Evolutionary conservation across 1,140 invertebrate species (phyloP), one percentile per base, ranked within the genome.

Genomic region (Bombyx mandarina): DNA sequence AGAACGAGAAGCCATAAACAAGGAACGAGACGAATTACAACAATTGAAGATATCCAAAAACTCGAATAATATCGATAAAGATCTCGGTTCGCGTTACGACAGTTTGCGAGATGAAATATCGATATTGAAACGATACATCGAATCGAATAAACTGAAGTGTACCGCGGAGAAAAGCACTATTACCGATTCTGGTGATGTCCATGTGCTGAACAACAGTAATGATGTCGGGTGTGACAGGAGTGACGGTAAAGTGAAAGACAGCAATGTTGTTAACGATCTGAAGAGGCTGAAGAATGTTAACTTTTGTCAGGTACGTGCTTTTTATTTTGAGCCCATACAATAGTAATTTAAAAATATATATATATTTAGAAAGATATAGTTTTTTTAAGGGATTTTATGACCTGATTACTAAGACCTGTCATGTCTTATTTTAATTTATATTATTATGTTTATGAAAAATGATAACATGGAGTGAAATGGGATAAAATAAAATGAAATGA

Each of bases 261-360:
- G 62, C 18, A 73, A 79, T 42, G 57, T 82, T 1, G 57, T 84
- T 1, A 84, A 86, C 55, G 79, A 86, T 68, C 72, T 84, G 49
- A 86, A 77, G 60, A 83, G 79, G 59, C 62, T 61, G 60, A 85
- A 85, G 56, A 86, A 81, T 68, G 76, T 86, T 46, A 86, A 86
- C 56, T 84, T 79, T 62, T 73, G 58, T 69, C 71, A 75, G 69
- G 82, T 83, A 61, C 55, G 69, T 73, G 52, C 22, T 48, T 35
- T 35, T 82, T 0, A 57, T 84, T 1, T 35, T 35, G 26, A 35
- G 26, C 26, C 4, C 2, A 35, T 35, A 35, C 26, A 35, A 35
- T 35, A 35, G 4, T 35, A 35, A 35, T 3, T 3, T 3, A 5
- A 35, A 35, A 35, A 35, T 3, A 35, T 2, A 35, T 35, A 3